Base-by-base conservation (phyloP, 2,797 vertebrate genomes). In the Schizopygopsis pylzovi region DNA sequence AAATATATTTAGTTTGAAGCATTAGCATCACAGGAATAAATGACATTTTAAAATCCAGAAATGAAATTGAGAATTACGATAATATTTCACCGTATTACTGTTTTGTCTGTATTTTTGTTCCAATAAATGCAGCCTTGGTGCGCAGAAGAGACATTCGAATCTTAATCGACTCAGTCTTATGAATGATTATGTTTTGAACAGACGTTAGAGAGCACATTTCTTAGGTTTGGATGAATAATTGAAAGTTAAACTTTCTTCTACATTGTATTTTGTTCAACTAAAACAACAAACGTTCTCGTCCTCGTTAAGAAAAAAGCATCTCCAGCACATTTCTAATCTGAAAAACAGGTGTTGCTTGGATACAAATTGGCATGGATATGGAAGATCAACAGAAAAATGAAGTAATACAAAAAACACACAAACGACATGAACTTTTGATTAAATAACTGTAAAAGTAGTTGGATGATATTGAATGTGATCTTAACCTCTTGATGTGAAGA, bases 401-500 rank as follows among this genome's bases (percentile, higher is more conserved):
- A 61, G 59, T 61, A 61, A 61, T 25, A 25, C n/a, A 61, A 61
- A 61, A 61, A 12, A 61, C 22, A 61, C 10, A 70, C n/a, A 22
- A 41, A 41, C 2, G 10, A 73, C 28, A 75, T 20, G 2, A 49
- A 49, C 45, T 49, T 70, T 20, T 45, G 3, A 15, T 45, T 11
- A 45, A 11, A 43, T 41, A 4, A 7, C 87, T 92, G 22, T 80
- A 56, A 81, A 61, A 16, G 10, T 10, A 59, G 7, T 43, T 11
- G 43, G 25, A 33, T 33, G 28, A 33, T 33, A 33, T 33, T 33
- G 28, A 33, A 33, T 33, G 28, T 33, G 28, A 33, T 33, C 28
- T 33, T 33, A 33, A 33, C 59, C 16, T 52, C 37, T 54, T 7
- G 20, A 79, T 87, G 90, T 92, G 89, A 91, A 93, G 90, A 91